Base-by-base conservation (phyloP, 2,888 invertebrate genomes). In the Epicampocera succincta region DNA sequence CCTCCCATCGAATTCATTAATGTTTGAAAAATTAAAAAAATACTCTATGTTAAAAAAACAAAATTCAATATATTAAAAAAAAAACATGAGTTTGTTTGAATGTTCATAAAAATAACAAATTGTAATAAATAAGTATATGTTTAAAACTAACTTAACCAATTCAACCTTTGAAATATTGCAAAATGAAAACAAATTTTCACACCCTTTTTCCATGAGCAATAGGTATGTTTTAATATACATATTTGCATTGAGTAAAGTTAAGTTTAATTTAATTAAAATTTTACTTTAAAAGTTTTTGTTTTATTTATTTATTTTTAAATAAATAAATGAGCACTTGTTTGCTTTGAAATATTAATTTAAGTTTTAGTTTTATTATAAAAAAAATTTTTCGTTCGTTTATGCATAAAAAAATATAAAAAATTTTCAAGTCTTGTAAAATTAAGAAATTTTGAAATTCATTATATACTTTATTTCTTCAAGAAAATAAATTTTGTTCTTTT, bases 111-210 rank as follows among this genome's bases (percentile, higher is more conserved):
- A 77, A 65, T 58, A 58, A 42, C 33, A 72, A 71, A 44, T 44
- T 33, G 48, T n/a, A 21, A 61, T 68, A 71, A 77, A 54, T 33
- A 56, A 33, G 42, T 21, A 58, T 52, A 38, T 54, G 17, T 73
- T 79, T 71, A 61, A 46, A 79, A 68, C 42, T 69, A 58, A 80
- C 65, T 33, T 69, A 58, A 80, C 65, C 52, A 79, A 79, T 58
- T 82, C 83, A 79, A 83, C 80, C 79, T 83, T 54, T 72, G 61
- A 75, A 69, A 71, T 69, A 82, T 76, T 66, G 80, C 79, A 83
- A 74, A 68, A 56, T 68, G 38, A 40, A 58, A 19, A 80, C 54
- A 38, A 13, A 25, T 56, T 56, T 75, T 68, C 21, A 65, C 42
- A 58, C 25, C 48, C 58, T 72, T 17, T 54, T 46, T 71, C 56